Percentiles rank a stretch among this genome's conserved stretches.
phyloP scores from a whole-genome alignment of 2,113 vertebrate genomes.

The Ceuthmochares aereus region DNA sequence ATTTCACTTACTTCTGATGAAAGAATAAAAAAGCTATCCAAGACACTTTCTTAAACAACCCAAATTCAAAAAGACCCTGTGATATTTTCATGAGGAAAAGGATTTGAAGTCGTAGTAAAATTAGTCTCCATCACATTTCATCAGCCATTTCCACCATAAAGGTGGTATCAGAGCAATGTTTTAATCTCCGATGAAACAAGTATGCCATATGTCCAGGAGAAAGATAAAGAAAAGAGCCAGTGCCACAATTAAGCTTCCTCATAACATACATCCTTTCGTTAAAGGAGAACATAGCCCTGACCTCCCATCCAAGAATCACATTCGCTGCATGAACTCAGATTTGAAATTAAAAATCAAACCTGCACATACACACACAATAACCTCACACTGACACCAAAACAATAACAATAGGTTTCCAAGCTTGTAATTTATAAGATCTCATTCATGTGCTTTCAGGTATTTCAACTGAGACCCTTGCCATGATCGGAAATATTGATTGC shows the following conservation, averaged over 20 bases:
- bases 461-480: neutral
- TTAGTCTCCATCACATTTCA: neutral
- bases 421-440: neutral
- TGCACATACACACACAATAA: too few species aligned
- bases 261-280: neutral
- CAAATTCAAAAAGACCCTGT: neutral
- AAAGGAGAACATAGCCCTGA: neutral
- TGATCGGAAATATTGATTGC: neutral
- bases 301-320: neutral
- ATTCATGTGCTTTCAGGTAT: neutral
- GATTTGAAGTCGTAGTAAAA: neutral
- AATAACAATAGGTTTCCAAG: neutral
- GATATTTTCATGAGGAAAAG: neutral
- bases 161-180: neutral
- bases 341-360: neutral
- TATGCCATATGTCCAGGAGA: neutral
- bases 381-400: accelerated
- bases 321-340: neutral
- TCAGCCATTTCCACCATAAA: neutral
- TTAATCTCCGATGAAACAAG: slow-evolving; percentile 7
- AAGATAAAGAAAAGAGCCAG: neutral
- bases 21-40: neutral
- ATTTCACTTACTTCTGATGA: neutral
- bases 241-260: neutral
- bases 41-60: neutral